Base-by-base conservation (phyloP, 2,888 invertebrate species). In the Tachina grossa region DNA sequence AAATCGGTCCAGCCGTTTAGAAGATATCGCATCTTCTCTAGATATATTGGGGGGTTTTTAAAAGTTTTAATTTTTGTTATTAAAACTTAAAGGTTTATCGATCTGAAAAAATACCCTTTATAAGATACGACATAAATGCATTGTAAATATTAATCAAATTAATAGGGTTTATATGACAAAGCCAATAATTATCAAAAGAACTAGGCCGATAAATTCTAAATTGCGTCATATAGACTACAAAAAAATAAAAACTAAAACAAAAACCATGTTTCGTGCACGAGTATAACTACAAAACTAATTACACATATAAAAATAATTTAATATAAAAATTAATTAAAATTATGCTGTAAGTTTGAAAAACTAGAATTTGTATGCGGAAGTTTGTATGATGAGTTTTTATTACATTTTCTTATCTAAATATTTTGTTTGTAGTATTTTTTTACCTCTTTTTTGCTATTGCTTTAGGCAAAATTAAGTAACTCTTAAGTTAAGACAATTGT, bases 401-500 rank as follows among this genome's bases (percentile, higher is more conserved):
- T 61, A 16, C 2, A 31, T 31, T 31, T 11, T 51, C 61, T 41
- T 63, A 22, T 39, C 63, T 13, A 31, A 68, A 11, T 3, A n/a
- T 19, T 55, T 22, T 41, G 6, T 10, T 72, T 41, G 10, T 14
- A 66, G 11, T 61, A 13, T 55, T 51, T 14, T 22, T 69, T 22
- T 55, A 16, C 9, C 4, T 49, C 13, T 22, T 59, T 2, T 55
- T 31, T 81, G 39, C 22, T 5, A 47, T 8, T 55, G 49, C 19
- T 53, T 47, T 53, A 68, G 65, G 76, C 71, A 53, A 11, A 77
- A 31, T 31, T 68, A 53, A 59, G 66, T 72, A 57, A 68, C n/a
- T 69, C 19, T 75, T 79, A 65, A 83, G 47, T 74, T 57, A 47
- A 66, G 72, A 78, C 72, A 69, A 78, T 74, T 83, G 39, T 63